These are phyloP conservation scores for Rhinoderma darwinii DNA, from an alignment of 2,113 vertebrate species.

Conservation along the genomic window DNA sequence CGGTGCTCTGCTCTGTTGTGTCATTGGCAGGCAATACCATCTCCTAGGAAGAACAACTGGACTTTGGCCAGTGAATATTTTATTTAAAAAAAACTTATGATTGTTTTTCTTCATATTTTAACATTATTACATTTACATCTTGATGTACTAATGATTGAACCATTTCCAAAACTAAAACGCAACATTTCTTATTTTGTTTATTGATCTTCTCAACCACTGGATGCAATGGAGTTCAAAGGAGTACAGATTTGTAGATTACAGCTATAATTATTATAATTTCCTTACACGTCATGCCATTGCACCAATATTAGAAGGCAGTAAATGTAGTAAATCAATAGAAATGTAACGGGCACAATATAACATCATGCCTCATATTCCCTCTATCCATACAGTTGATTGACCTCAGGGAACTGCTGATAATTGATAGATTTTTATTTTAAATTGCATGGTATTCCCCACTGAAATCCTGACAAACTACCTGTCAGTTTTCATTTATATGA, in stretches of 20 bases:
- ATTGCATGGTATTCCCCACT: constrained; percentile 39
- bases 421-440: constrained; percentile 49
- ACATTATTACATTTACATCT: background rate
- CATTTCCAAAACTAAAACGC: background rate
- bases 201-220: no score
- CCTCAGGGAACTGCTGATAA: constrained; percentile 43
- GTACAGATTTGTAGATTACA: background rate
- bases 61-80: background rate
- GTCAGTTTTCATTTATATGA: constrained; percentile 55
- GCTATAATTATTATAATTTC: background rate
- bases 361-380: constrained; percentile 3
- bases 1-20: background rate
- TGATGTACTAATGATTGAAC: background rate
- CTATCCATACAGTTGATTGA: constrained; percentile 30
- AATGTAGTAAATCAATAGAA: constrained; percentile 21
- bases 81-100: no score
- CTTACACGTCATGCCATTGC: background rate
- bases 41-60: background rate
- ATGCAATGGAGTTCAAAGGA: background rate
- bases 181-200: no score
- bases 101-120: background rate
- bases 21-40: background rate
- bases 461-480: constrained; percentile 51
- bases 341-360: constrained; percentile 10
- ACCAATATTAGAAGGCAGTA: constrained; percentile 11